Conservation (phyloP, 1,140 invertebrate genomes). For the Ectropis grisescens region DNA sequence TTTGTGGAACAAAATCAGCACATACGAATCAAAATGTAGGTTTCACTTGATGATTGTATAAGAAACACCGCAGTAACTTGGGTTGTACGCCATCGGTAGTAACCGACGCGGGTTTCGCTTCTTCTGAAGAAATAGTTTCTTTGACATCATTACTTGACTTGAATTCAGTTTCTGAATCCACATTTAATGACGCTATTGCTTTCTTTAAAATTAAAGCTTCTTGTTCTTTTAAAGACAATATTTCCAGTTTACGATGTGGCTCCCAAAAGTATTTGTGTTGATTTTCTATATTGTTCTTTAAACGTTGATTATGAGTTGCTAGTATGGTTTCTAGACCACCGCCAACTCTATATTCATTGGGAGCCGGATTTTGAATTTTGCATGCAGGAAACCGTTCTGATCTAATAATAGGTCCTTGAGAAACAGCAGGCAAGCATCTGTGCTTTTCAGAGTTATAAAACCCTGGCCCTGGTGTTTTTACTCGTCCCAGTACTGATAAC, state of each 20-base stretch:
- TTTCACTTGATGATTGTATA: neutral
- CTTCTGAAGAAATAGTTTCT: slow-evolving; percentile 2
- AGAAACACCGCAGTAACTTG: neutral
- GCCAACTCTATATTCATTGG: slow-evolving; percentile 33
- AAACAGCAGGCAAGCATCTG: slow-evolving; percentile 29
- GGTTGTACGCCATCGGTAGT: neutral
- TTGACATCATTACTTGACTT: slow-evolving; percentile 6
- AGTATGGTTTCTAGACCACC: slow-evolving; percentile 41
- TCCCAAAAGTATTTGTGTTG: slow-evolving; percentile 31
- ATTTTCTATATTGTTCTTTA: slow-evolving; percentile 41
- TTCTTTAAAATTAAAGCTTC: slow-evolving; percentile 26
- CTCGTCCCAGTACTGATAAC: slow-evolving; percentile 28
- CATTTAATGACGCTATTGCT: slow-evolving; percentile 29
- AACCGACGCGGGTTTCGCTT: slow-evolving; percentile 4
- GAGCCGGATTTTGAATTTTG: slow-evolving; percentile 22
- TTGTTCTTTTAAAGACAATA: slow-evolving; percentile 23
- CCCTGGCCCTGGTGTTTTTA: slow-evolving; percentile 33
- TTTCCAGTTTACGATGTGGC: slow-evolving; percentile 9
- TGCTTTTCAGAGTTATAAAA: slow-evolving; percentile 26
- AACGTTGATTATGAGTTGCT: slow-evolving; percentile 31
- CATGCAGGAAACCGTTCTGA: slow-evolving; percentile 21
- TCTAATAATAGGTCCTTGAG: slow-evolving; percentile 27
- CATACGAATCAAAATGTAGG: too few relatives aligned
- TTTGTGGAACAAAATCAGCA: too few relatives aligned
- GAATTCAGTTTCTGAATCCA: neutral